A percentile compares a stretch with the other conserved stretches of the same genome.
Conservation (phyloP, 2,797 vertebrate species). For the Schizothorax lantsangensis region DNA sequence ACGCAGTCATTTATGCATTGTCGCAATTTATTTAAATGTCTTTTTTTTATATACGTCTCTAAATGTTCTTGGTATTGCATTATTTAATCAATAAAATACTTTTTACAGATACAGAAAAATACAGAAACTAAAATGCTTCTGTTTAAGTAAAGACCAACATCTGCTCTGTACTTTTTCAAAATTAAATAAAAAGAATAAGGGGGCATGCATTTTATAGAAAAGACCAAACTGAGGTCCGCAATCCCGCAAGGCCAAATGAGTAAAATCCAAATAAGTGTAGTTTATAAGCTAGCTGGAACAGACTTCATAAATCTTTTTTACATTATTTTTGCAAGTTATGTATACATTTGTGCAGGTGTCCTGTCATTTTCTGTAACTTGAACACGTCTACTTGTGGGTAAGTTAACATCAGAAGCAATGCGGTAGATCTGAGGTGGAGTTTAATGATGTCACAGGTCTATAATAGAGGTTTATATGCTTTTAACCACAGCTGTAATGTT, state of each 20-base stretch:
- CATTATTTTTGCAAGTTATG: background rate
- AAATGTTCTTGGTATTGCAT: background rate
- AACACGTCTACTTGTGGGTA: background rate
- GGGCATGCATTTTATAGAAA: background rate
- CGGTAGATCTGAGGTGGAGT: background rate
- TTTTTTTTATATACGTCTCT: too few species aligned
- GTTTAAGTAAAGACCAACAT: background rate
- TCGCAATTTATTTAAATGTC: too few species aligned
- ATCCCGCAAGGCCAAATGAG: background rate
- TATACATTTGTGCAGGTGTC: background rate
- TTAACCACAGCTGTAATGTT: background rate
- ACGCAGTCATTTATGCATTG: background rate
- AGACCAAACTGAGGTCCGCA: background rate
- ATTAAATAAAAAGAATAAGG: background rate
- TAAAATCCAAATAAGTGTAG: background rate
- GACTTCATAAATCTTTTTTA: background rate
- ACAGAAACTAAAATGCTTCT: background rate
- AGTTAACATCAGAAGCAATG: slow-evolving; percentile 7
- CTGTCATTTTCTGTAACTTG: slow-evolving; percentile 11
- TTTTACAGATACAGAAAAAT: background rate
- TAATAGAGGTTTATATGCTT: background rate
- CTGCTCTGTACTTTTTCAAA: background rate
- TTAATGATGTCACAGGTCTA: slow-evolving; percentile 12
- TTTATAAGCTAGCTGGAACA: slow-evolving; percentile 1
- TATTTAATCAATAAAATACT: background rate